Conservation (phyloP, 2,888 invertebrate genomes). For the Parapristionchus giblindavisi region DNA sequence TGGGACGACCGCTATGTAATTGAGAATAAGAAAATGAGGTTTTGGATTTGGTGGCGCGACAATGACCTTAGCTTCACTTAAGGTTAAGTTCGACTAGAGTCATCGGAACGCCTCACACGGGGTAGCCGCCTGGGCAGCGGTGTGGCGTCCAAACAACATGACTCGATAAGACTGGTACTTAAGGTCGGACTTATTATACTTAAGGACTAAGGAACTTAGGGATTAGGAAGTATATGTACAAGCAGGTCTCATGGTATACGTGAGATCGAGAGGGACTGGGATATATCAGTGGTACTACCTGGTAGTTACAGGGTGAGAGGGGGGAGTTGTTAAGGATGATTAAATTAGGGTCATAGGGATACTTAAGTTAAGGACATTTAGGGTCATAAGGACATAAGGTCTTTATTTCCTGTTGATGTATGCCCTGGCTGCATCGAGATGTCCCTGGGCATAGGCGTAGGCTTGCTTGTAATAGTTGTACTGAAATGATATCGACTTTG, state of each 20-base stretch:
- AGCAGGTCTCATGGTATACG: background rate
- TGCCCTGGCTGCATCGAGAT: conserved; percentile 17
- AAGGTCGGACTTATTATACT: background rate
- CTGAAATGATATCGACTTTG: conserved; percentile 10
- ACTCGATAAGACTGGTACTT: background rate
- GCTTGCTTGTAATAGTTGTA: conserved; percentile 28
- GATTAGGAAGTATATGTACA: background rate
- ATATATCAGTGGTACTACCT: background rate
- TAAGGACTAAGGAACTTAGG: background rate
- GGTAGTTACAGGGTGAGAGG: conserved; percentile 5
- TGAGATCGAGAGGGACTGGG: conserved; percentile 26
- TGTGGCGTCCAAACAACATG: conserved; percentile 17
- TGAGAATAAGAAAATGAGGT: background rate
- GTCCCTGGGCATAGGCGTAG: conserved; percentile 30
- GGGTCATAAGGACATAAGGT: background rate
- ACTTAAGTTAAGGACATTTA: background rate
- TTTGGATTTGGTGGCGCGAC: conserved; percentile 8
- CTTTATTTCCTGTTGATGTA: conserved; percentile 20
- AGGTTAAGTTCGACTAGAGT: background rate
- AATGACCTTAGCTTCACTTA: background rate
- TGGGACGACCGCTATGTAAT: conserved; percentile 7
- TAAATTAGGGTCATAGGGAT: background rate
- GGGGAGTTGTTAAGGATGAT: too few relatives aligned
- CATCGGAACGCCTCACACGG: conserved; percentile 27
- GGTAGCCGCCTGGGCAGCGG: background rate